These are phyloP conservation scores for Falco concolor DNA, from an alignment of 2,797 vertebrate genomes.

Conservation along the genomic window DNA sequence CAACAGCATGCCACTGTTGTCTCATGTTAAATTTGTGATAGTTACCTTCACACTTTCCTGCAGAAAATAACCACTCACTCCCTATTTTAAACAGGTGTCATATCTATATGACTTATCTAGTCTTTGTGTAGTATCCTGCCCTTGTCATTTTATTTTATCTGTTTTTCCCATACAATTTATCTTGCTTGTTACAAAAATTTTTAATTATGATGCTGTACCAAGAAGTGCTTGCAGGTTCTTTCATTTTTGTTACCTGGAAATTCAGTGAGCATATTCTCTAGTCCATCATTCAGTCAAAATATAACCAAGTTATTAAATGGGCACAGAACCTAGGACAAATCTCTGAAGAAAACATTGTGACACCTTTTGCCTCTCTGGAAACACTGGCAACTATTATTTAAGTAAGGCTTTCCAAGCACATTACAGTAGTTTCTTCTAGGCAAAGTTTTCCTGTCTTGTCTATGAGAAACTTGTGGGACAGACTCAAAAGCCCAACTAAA, in stretches of 20 bases:
- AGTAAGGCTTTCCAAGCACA: not conserved
- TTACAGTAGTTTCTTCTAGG: not conserved
- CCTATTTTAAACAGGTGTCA: not conserved
- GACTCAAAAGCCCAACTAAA: not conserved
- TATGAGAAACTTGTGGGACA: not conserved
- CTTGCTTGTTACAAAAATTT: not conserved
- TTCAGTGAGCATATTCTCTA: not conserved
- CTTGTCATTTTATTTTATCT: not conserved
- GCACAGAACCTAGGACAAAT: not conserved
- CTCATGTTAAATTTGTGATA: not conserved
- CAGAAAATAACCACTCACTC: not conserved
- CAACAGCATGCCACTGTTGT: not conserved
- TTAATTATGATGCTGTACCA: not conserved
- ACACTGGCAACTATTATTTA: not conserved
- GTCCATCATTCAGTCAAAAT: not conserved
- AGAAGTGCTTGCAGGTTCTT: not conserved
- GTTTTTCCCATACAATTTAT: not conserved
- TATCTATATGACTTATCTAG: not conserved
- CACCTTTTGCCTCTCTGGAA: not conserved
- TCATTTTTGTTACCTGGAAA: not conserved
- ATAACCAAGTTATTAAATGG: not conserved
- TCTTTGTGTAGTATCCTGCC: not conserved
- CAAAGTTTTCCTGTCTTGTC: not conserved
- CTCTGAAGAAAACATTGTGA: not conserved
- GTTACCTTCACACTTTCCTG: not conserved